Conservation (phyloP, 2,797 vertebrate species). For the Picus viridis region DNA sequence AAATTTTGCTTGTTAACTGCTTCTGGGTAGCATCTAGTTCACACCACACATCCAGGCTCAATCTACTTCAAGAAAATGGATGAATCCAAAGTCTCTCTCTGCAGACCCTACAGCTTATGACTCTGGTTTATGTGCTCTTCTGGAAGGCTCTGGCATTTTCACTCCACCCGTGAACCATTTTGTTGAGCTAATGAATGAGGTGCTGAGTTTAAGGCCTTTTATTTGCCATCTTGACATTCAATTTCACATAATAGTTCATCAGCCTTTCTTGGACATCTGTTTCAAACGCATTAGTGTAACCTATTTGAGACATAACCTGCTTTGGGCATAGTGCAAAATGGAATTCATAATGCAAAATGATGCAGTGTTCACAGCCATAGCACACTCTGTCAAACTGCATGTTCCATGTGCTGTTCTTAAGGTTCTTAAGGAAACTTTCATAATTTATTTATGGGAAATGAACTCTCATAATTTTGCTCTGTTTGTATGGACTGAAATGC, state of each 20-base stretch:
- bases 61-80: background rate
- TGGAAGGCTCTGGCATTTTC: background rate
- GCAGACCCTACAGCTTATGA: background rate
- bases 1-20: background rate
- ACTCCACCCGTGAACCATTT: background rate
- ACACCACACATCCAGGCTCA: background rate
- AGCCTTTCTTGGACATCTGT: background rate
- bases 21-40: background rate
- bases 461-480: background rate
- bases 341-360: background rate
- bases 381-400: background rate
- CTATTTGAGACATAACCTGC: background rate
- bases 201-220: background rate
- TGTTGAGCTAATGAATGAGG: background rate
- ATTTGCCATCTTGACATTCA: background rate
- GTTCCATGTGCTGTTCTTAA: background rate
- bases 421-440: background rate
- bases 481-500: background rate
- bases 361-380: background rate
- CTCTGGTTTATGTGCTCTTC: background rate
- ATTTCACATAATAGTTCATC: background rate
- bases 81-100: background rate
- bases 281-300: constrained; percentile 3
- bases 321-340: background rate
- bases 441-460: background rate